A percentile compares a stretch with the other conserved stretches of the same genome.
Evolutionary conservation across 2,888 invertebrate genomes (phyloP).

Genomic region (Phyto melanocephala): DNA sequence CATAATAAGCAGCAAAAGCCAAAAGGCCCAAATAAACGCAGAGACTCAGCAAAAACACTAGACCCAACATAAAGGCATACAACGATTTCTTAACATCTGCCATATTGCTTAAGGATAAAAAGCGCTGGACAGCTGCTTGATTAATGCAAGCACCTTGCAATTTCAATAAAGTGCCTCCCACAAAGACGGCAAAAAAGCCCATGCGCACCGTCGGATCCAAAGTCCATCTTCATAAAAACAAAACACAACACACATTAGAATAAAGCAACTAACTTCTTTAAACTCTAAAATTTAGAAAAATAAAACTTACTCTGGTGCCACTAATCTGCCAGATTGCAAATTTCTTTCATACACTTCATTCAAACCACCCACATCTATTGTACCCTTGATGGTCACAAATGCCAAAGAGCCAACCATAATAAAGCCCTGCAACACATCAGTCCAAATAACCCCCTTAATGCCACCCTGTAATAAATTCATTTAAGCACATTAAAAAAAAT

Average conservation of each 20-base stretch:
- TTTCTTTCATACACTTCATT: constrained; percentile 83
- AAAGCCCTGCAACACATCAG: constrained; percentile 87
- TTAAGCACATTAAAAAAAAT: not conserved
- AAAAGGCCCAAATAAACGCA: constrained; percentile 86
- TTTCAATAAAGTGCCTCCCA: constrained; percentile 88
- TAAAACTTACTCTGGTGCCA: constrained; percentile 82
- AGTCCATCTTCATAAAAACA: constrained; percentile 82
- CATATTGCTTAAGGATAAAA: constrained; percentile 85
- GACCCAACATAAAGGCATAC: constrained; percentile 83
- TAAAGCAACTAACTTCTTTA: too few relatives aligned
- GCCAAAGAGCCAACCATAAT: constrained; percentile 87
- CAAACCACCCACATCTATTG: constrained; percentile 85
- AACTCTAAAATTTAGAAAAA: too few relatives aligned
- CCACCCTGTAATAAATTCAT: constrained; percentile 82
- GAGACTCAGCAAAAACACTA: constrained; percentile 81
- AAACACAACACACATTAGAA: constrained; percentile 80
- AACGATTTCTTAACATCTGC: constrained; percentile 84
- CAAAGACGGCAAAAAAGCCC: constrained; percentile 86
- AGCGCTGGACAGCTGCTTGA: constrained; percentile 91
- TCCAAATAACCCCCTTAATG: constrained; percentile 89
- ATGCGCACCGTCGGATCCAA: constrained; percentile 87
- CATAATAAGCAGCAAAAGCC: constrained; percentile 86
- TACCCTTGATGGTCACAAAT: constrained; percentile 85
- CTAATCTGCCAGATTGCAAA: constrained; percentile 84
- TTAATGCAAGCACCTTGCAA: constrained; percentile 87